A percentile compares a stretch with the other conserved stretches of the same genome.
Conservation (phyloP, 2,888 invertebrate species). For the Epinotia demarniana region DNA sequence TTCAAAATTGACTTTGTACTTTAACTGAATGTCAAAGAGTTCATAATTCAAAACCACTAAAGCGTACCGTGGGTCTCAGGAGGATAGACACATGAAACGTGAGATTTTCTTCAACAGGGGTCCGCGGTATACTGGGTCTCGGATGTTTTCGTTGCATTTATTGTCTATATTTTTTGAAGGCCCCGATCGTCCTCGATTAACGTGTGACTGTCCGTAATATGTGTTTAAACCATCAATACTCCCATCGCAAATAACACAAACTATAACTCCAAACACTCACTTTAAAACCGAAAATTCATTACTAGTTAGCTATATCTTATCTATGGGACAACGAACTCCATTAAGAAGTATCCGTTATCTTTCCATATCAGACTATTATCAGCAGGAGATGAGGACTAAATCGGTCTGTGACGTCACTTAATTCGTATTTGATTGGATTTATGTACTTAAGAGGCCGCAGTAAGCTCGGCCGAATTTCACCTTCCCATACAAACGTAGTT, state of each 20-base stretch:
- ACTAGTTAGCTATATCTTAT: constrained; percentile 75
- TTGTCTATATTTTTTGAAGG: too few species aligned
- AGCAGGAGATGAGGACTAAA: constrained; percentile 66
- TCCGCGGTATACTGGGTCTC: too few species aligned
- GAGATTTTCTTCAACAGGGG: too few species aligned
- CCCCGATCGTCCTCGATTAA: neutral
- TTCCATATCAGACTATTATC: constrained; percentile 69
- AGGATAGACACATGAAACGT: too few species aligned
- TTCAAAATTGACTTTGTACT: too few species aligned
- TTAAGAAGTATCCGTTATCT: constrained; percentile 72
- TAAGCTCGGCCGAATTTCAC: too few species aligned
- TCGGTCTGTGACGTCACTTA: constrained; percentile 61
- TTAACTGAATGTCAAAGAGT: too few species aligned
- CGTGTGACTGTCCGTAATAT: neutral
- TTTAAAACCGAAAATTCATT: constrained; percentile 70
- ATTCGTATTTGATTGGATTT: constrained; percentile 62
- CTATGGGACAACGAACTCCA: constrained; percentile 65
- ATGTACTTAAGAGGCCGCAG: too few species aligned
- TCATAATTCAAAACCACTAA: too few species aligned
- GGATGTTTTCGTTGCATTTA: too few species aligned
- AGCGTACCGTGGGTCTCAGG: too few species aligned
- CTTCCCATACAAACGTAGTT: too few species aligned
- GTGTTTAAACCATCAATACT: neutral
- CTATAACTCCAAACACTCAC: constrained; percentile 50
- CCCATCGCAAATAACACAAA: constrained; percentile 18